A percentile compares a stretch with the other conserved stretches of the same genome.
phyloP scores from a whole-genome alignment of 2,888 invertebrate genomes.

The Trachelus tabidus region DNA sequence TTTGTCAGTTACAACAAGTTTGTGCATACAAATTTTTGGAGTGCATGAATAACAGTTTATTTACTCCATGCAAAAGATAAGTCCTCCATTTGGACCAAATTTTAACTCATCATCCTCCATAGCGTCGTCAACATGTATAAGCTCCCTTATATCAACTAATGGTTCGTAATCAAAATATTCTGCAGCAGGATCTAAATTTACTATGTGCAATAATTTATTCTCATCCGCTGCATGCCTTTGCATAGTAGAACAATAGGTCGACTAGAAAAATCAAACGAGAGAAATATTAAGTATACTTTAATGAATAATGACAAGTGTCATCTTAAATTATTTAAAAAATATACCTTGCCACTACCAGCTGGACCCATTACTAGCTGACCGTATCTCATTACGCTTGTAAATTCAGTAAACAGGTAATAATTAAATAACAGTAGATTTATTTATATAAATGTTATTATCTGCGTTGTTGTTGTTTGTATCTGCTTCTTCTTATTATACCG shows the following conservation, averaged over 20 bases:
- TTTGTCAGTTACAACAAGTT: conserved; percentile 1
- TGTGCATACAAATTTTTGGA: not conserved
- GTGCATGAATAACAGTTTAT: conserved; percentile 45
- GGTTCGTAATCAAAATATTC: conserved; percentile 95
- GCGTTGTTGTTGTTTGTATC: no score
- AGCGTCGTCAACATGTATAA: conserved; percentile 94
- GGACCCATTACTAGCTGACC: conserved; percentile 97
- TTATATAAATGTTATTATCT: not conserved
- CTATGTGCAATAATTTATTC: conserved; percentile 83
- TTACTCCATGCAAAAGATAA: conserved; percentile 94
- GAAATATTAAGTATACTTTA: conserved; percentile 12
- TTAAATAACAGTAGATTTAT: not conserved
- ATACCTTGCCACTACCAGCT: conserved; percentile 96
- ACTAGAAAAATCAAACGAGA: conserved; percentile 70
- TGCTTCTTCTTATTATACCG: not conserved
- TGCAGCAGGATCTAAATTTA: conserved; percentile 98
- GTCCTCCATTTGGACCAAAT: conserved; percentile 97
- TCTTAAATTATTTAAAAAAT: conserved; percentile 2
- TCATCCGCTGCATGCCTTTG: conserved; percentile 85
- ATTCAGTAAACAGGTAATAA: not conserved
- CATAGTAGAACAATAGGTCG: conserved; percentile 92
- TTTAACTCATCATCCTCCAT: conserved; percentile 95
- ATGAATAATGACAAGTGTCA: not conserved
- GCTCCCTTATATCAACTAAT: conserved; percentile 84
- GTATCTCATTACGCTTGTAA: conserved; percentile 77